phyloP scores from a whole-genome alignment of 1,140 invertebrate genomes.

The Xylocopa sonorina region DNA sequence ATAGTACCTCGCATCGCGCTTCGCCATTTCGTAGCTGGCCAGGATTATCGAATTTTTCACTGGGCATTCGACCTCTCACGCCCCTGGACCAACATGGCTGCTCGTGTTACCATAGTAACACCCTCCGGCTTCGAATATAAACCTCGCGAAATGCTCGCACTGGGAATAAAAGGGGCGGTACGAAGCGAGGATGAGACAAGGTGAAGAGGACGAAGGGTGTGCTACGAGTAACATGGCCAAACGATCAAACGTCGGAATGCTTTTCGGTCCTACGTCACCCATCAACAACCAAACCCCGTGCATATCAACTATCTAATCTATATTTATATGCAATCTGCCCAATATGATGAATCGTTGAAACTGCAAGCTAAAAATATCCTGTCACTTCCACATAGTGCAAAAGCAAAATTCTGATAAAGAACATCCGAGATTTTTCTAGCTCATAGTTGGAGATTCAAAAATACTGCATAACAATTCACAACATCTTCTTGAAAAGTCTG shows the following conservation, averaged over 20 bases:
- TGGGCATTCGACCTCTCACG: conserved; percentile 49
- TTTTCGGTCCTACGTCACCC: conserved; percentile 30
- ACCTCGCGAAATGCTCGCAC: conserved; percentile 19
- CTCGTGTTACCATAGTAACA: conserved; percentile 67
- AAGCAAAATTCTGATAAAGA: not conserved
- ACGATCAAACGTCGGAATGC: conserved; percentile 34
- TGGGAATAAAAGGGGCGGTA: conserved; percentile 44
- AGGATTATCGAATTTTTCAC: conserved; percentile 65
- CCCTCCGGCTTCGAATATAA: conserved; percentile 37
- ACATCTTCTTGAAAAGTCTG: no score
- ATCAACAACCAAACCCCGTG: conserved; percentile 20
- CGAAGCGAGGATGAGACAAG: conserved; percentile 45
- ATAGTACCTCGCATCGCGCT: no score
- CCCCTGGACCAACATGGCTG: conserved; percentile 60
- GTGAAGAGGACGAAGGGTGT: conserved; percentile 52
- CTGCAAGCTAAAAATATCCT: no score
- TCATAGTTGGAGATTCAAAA: no score
- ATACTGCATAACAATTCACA: no score
- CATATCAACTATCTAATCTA: conserved; percentile 3
- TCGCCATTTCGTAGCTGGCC: conserved; percentile 57
- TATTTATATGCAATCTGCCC: conserved; percentile 10
- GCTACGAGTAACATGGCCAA: conserved; percentile 27
- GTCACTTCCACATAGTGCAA: no score
- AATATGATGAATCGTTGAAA: not conserved
- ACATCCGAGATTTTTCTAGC: no score